Percentiles rank a stretch among this genome's conserved stretches.
Conservation (phyloP, 2,797 vertebrate genomes). For the Silurus aristotelis region DNA sequence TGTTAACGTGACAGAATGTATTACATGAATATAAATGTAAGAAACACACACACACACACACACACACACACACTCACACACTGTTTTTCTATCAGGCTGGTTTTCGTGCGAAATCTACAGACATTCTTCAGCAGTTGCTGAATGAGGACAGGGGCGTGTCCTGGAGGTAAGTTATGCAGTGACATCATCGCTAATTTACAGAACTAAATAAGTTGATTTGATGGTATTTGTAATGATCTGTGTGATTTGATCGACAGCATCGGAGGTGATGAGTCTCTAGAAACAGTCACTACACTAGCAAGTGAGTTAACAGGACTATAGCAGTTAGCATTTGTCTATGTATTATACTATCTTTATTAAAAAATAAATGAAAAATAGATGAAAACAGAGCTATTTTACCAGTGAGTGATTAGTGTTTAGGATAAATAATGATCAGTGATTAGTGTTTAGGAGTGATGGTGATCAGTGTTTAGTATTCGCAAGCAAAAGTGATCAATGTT, state of each 20-base stretch:
- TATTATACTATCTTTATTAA: no score
- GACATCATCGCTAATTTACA: neutral
- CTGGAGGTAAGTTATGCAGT: slow-evolving; percentile 82
- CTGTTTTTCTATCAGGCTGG: slow-evolving; percentile 72
- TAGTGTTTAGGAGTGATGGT: no score
- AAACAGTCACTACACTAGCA: slow-evolving; percentile 85
- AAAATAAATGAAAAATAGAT: no score
- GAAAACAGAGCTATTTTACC: neutral
- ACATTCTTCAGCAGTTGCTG: slow-evolving; percentile 56
- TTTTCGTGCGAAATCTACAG: slow-evolving; percentile 76
- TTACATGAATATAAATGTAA: no score
- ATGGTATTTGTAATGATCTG: neutral
- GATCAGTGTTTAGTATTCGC: neutral
- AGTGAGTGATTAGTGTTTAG: neutral
- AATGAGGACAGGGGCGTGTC: slow-evolving; percentile 83
- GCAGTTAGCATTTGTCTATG: neutral
- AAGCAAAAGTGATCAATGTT: no score
- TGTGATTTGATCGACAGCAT: slow-evolving; percentile 71
- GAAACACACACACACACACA: no score
- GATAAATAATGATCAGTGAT: neutral
- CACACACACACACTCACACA: neutral
- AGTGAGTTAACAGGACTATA: slow-evolving; percentile 75
- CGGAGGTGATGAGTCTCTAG: slow-evolving; percentile 84
- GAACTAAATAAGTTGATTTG: neutral
- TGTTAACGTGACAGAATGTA: neutral